Percentiles rank a stretch among this genome's conserved stretches.
Conservation (phyloP, 92 coral and sea anemone genomes). For the Palythoa grandiflora region DNA sequence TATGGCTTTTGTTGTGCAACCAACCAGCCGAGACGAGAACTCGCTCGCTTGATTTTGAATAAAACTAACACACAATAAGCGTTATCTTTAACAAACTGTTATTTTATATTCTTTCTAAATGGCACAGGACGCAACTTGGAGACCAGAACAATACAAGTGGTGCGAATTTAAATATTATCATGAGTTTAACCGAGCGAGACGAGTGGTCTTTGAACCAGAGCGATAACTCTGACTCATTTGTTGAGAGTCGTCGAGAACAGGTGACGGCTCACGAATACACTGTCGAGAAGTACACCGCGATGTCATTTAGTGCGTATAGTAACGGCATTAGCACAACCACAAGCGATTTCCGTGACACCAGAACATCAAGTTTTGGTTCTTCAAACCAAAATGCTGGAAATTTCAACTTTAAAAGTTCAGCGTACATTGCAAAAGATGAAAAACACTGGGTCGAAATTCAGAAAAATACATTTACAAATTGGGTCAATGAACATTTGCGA, state of each 20-base stretch:
- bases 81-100: conserved; percentile 11
- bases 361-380: conserved; percentile 28
- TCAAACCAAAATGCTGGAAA: conserved; percentile 46
- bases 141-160: conserved; percentile 7
- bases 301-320: conserved; percentile 11
- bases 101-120: conserved; percentile 13
- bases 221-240: neutral
- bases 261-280: conserved; percentile 26
- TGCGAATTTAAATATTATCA: conserved; percentile 21
- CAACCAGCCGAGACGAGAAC: conserved; percentile 10
- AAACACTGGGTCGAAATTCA: conserved; percentile 96
- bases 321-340: conserved; percentile 3
- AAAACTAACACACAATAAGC: neutral
- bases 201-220: conserved; percentile 13
- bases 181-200: conserved; percentile 35
- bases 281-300: conserved; percentile 14
- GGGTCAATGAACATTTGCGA: conserved; percentile 88
- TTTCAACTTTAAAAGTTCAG: conserved; percentile 74
- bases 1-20: conserved; percentile 1
- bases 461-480: conserved; percentile 89
- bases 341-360: neutral
- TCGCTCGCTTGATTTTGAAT: conserved; percentile 16
- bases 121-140: conserved; percentile 19
- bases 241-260: neutral
- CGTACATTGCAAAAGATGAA: conserved; percentile 77